These are phyloP conservation scores for Erynnis tages DNA, from an alignment of 2,888 invertebrate species.

Conservation along the genomic window DNA sequence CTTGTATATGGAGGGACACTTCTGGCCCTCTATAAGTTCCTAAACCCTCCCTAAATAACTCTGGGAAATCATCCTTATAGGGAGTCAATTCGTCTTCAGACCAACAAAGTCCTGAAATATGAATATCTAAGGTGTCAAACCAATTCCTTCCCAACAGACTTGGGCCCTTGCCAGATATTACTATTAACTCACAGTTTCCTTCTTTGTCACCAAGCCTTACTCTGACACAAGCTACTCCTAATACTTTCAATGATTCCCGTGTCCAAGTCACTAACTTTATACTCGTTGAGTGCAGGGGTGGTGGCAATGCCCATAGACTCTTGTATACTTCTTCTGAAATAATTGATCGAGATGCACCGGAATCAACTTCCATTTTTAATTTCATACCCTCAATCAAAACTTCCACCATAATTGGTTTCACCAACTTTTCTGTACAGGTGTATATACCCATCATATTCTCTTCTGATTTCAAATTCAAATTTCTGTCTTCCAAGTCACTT, in stretches of 20 bases:
- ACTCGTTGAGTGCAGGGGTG: not conserved
- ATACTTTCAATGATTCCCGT: constrained; percentile 2
- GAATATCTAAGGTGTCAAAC: constrained; percentile 2
- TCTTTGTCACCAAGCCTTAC: not conserved
- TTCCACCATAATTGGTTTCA: not conserved
- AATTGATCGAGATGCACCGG: constrained; percentile 4
- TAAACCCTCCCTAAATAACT: not conserved
- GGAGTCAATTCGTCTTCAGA: not conserved
- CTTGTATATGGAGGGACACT: not conserved
- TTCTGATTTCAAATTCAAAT: not conserved
- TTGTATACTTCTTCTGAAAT: constrained; percentile 4
- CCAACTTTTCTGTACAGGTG: not conserved
- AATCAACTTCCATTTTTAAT: constrained; percentile 4
- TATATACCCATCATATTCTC: constrained; percentile 13
- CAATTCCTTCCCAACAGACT: constrained; percentile 2
- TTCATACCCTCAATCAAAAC: not conserved
- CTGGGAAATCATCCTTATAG: not conserved
- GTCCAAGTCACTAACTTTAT: constrained; percentile 15
- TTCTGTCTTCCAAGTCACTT: not conserved
- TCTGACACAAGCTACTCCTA: not conserved
- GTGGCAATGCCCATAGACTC: not conserved
- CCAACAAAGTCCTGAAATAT: constrained; percentile 6
- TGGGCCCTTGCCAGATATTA: not conserved
- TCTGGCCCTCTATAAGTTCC: constrained; percentile 12
- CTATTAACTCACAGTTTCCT: not conserved